These are phyloP conservation scores for Melinaea menophilus DNA, from an alignment of 2,888 invertebrate species.

Conservation along the genomic window DNA sequence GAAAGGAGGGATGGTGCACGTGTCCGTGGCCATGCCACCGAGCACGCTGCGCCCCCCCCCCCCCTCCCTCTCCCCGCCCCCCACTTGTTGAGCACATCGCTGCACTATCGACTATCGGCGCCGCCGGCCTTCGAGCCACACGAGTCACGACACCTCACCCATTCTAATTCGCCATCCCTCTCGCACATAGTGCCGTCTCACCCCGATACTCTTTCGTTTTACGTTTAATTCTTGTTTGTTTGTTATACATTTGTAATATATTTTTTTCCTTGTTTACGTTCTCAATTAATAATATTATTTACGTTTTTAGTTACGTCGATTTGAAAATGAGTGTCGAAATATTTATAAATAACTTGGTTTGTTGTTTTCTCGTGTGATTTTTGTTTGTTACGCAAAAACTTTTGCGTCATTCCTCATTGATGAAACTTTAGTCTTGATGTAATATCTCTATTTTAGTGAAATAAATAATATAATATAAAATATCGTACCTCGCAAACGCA, in stretches of 20 bases:
- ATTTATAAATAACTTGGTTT: slow-evolving; percentile 8
- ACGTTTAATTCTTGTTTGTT: slow-evolving; percentile 9
- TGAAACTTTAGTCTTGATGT: slow-evolving; percentile 23
- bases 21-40: slow-evolving; percentile 53
- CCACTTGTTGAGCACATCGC: slow-evolving; percentile 67
- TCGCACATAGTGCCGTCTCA: slow-evolving; percentile 13
- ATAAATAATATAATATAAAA: not conserved
- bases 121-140: slow-evolving; percentile 43
- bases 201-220: slow-evolving; percentile 18
- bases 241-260: slow-evolving; percentile 11
- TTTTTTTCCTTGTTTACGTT: no score
- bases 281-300: not conserved
- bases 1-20: slow-evolving; percentile 52
- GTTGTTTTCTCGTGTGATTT: slow-evolving; percentile 12
- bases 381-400: slow-evolving; percentile 33
- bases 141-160: slow-evolving; percentile 10
- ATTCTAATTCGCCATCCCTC: slow-evolving; percentile 25
- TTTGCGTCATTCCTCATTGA: slow-evolving; percentile 30
- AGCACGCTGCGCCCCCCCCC: slow-evolving; percentile 65
- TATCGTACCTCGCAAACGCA: slow-evolving; percentile 41
- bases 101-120: slow-evolving; percentile 38
- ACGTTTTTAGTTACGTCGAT: not conserved
- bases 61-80: slow-evolving; percentile 46
- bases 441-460: no score
- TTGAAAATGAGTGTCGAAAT: no score